Conservation (phyloP, 2,797 vertebrate species). For the Epinephelus awoara region DNA sequence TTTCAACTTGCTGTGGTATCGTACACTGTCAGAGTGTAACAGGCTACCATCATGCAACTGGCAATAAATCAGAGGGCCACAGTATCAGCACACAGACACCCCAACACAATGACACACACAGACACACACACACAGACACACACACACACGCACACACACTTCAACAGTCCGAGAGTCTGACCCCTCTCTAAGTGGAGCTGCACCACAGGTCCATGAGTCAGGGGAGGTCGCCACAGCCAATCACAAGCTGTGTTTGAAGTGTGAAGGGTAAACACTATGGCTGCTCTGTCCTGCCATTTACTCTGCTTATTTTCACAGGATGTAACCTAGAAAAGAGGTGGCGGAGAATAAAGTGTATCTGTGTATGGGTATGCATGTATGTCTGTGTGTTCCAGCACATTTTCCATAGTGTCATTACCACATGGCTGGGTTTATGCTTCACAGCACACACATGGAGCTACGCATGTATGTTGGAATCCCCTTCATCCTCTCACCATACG, state of each 20-base stretch:
- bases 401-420: slow-evolving; percentile 85
- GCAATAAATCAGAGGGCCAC: slow-evolving; percentile 51
- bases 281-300: slow-evolving; percentile 88
- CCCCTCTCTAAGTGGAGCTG: slow-evolving; percentile 83
- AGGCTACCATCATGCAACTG: slow-evolving; percentile 36
- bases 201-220: slow-evolving; percentile 86
- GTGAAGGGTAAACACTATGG: slow-evolving; percentile 92
- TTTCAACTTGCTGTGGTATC: slow-evolving; percentile 35
- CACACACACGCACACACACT: slow-evolving; percentile 19
- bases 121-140: slow-evolving; percentile 17
- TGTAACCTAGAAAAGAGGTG: slow-evolving; percentile 89
- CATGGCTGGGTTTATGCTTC: slow-evolving; percentile 80
- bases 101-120: slow-evolving; percentile 22
- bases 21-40: slow-evolving; percentile 31
- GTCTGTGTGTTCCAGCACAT: slow-evolving; percentile 65
- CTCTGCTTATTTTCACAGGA: slow-evolving; percentile 94
- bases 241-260: slow-evolving; percentile 92
- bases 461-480: slow-evolving; percentile 82
- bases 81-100: slow-evolving; percentile 28
- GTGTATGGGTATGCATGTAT: slow-evolving; percentile 78
- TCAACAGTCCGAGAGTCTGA: slow-evolving; percentile 62
- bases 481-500: slow-evolving; percentile 75
- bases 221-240: slow-evolving; percentile 93
- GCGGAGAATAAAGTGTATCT: slow-evolving; percentile 82
- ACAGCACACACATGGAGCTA: slow-evolving; percentile 83